Base-by-base conservation (phyloP, 2,113 vertebrate species). In the Gambusia affinis region DNA sequence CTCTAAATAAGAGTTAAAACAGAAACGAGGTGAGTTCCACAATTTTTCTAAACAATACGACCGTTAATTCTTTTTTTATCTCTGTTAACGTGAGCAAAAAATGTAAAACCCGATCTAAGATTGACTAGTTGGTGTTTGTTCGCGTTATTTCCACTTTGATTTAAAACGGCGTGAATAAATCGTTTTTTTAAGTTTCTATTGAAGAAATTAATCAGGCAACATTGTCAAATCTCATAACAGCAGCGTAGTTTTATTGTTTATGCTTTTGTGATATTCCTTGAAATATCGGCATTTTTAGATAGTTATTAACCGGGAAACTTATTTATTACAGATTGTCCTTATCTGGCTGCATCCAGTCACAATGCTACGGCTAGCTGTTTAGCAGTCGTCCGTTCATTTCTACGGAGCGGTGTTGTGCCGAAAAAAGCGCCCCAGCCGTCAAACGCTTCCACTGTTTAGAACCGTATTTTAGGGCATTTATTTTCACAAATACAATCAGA, bases 1-100 rank as follows among this genome's bases (percentile, higher is more conserved):
- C 94, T 94, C 93, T 90, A 94, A 95, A 95, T 95, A 95, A 95
- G 95, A 95, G 95, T 95, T 95, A 94, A 92, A 94, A 95, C 93
- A 95, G 93, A 95, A 94, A 94, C 93, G 94, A 95, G 95, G 95
- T 95, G 94, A 95, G 95, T 95, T 94, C 88, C 93, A 93, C 90
- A 87, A 87, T 94, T 94, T 93, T 54, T 17, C 81, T 73, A 86
- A 92, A 90, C 83, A 93, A 89, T 78, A 87, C 67, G 54, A 42
- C 27, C 57, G 51, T 66, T 72, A 66, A 79, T 82, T 66, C 66
- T 73, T 47, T 19, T 19, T 19, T 17, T 74, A 73, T 84, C 78
- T 69, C 11, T 19, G 14, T 42, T 61, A 93, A 89, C 86, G 80
- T 70, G 2, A 44, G 54, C 64, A 31, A 39, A 39, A 60, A 8